Base-by-base conservation (phyloP, 2,888 invertebrate species). In the Cryptophagus acutangulus region DNA sequence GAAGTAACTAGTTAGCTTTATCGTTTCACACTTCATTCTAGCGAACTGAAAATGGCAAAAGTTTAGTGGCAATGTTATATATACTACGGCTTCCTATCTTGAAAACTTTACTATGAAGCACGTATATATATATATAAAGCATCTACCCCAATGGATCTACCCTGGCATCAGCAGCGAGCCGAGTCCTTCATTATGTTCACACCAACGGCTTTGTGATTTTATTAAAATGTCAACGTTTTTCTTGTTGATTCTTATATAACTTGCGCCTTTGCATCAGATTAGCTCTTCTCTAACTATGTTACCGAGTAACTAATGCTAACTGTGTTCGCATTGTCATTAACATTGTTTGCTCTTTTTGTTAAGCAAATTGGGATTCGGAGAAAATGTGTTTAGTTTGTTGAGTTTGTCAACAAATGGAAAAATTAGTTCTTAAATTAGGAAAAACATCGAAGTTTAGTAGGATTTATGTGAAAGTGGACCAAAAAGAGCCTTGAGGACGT, bases 21-120 rank as follows among this genome's bases (percentile, higher is more conserved):
- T 65, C 63, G 62, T 52, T 63, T 64, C 61, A 63, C 65, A 65
- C 64, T 65, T 63, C 62, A 55, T 63, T 59, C 62, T 62, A 57
- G 61, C 52, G 61, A 58, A 57, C 59, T 58, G 63, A 62, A 63
- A 65, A 64, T 65, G 63, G 63, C 63, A 61, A 65, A 65, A 65
- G 62, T 65, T 65, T 62, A 56, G 55, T 43, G 52, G 48, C 50
- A 47, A 45, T 45, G 51, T 46, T 20, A 20, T 36, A 30, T 38
- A 37, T 46, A 40, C 38, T 17, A 29, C 18, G 39, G 24, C 36
- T 25, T 33, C 36, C 37, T 38, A 43, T 43, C 45, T 48, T 45
- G 43, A 48, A 48, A 48, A 48, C 43, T 48, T 48, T 39, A 25
- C 43, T 29, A n/a, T n/a, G n/a, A 24, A 35, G 14, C 24, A 15